A percentile compares a stretch with the other conserved stretches of the same genome.
Evolutionary conservation across 2,797 vertebrate species (phyloP).

Genomic region (Eptatretus atami): DNA sequence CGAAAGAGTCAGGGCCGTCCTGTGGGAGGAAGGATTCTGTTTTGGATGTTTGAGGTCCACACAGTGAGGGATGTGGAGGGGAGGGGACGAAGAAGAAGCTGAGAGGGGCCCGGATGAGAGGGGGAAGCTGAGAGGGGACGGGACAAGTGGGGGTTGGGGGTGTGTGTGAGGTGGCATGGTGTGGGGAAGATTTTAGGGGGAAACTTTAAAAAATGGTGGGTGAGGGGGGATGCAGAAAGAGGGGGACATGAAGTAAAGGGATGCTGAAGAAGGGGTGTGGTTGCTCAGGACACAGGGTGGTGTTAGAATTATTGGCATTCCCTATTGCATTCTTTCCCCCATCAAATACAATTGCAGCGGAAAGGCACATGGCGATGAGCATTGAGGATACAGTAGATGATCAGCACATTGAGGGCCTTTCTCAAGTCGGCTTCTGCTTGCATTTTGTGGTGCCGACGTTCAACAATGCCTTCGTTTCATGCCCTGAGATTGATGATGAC

Average conservation of each 20-base stretch:
- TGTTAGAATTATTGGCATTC: too few species aligned
- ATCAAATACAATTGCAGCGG: slow-evolving; percentile 39
- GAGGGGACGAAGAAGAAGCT: background rate
- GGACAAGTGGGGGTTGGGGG: background rate
- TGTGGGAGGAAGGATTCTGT: background rate
- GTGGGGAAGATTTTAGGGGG: too few species aligned
- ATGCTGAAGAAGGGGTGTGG: too few species aligned
- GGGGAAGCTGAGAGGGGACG: background rate
- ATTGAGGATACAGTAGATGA: slow-evolving; percentile 44
- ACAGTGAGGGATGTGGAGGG: background rate
- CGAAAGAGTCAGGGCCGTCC: background rate
- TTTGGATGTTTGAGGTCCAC: background rate
- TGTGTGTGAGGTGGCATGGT: too few species aligned
- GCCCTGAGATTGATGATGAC: slow-evolving; percentile 23
- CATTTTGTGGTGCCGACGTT: slow-evolving; percentile 47
- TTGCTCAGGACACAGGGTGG: too few species aligned
- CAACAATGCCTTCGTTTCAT: slow-evolving; percentile 73
- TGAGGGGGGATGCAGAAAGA: too few species aligned
- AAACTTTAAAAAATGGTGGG: too few species aligned
- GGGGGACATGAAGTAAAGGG: too few species aligned
- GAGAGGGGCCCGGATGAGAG: background rate
- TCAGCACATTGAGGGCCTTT: slow-evolving; percentile 35
- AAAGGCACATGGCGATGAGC: slow-evolving; percentile 49
- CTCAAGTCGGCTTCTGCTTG: slow-evolving; percentile 72
- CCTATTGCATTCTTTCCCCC: too few species aligned